Percentiles rank a stretch among this genome's conserved stretches.
These are phyloP conservation scores for Alloscopus bannaensis DNA, from an alignment of 2,888 invertebrate genomes.

Conservation along the genomic window DNA sequence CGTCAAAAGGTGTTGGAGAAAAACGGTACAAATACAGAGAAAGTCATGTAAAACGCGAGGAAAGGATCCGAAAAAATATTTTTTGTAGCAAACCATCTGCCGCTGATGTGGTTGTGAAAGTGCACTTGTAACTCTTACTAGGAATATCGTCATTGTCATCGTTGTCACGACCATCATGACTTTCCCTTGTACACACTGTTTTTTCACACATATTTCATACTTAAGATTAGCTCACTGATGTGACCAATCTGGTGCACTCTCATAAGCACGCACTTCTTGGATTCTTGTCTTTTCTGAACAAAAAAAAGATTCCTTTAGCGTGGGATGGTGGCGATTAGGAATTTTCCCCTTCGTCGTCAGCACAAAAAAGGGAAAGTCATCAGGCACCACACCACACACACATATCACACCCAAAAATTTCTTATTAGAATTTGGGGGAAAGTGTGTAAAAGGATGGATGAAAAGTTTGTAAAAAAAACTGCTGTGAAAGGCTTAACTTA, in stretches of 20 bases:
- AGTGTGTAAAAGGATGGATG: neutral
- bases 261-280: slow-evolving; percentile 13
- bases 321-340: too few relatives aligned
- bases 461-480: too few relatives aligned
- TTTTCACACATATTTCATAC: slow-evolving; percentile 53
- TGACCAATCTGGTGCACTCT: slow-evolving; percentile 36
- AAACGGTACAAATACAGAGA: neutral
- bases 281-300: neutral
- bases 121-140: slow-evolving; percentile 23
- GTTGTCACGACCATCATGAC: slow-evolving; percentile 25
- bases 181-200: slow-evolving; percentile 4
- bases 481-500: too few relatives aligned
- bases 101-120: slow-evolving; percentile 28
- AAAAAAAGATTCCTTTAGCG: slow-evolving; percentile 25
- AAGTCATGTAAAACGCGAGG: neutral
- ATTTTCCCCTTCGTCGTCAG: slow-evolving; percentile 2
- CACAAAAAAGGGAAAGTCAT: neutral
- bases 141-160: slow-evolving; percentile 45
- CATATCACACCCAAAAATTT: neutral
- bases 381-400: neutral
- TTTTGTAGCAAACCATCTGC: slow-evolving; percentile 19
- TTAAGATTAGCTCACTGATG: slow-evolving; percentile 35
- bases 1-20: too few relatives aligned
- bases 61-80: neutral
- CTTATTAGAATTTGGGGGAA: slow-evolving; percentile 7